Base-by-base conservation (phyloP, 2,797 vertebrate genomes). In the Rachycentron canadum region DNA sequence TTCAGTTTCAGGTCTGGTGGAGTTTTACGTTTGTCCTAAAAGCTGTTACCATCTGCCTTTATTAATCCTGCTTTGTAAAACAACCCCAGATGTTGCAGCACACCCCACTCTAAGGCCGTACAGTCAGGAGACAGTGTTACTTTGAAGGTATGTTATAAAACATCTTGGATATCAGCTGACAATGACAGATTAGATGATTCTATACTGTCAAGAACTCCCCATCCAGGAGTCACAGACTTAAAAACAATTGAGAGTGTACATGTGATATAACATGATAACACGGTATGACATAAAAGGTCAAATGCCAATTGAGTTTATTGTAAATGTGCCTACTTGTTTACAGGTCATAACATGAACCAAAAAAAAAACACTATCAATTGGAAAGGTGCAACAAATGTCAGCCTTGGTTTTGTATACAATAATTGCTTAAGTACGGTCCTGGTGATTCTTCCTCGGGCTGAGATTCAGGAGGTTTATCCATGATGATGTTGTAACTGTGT, bases 41-140 rank as follows among this genome's bases (percentile, higher is more conserved):
- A 23, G 8, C 43, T 23, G 28, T 59, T 53, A 23, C 1, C 1
- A 30, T 63, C 19, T 25, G n/a, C 23, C 56, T 36, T 67, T 36
- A 78, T 56, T 67, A 61, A 61, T 60, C 23, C 62, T 40, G 17
- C 32, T 60, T 38, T 66, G 47, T 10, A 3, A 56, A 16, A 56
- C 3, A 32, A 56, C 14, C 28, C 28, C 26, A 32, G 53, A 32
- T 55, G 61, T 16, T 65, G 38, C 6, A 65, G 60, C 40, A 58
- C 60, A 41, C 52, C n/a, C 26, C 38, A 19, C 30, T 69, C 30
- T 21, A 13, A 49, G 7, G 32, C 12, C 34, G 26, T n/a, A 23
- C 21, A 43, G n/a, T 56, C 41, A 23, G 25, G 62, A 68, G 63
- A 25, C 40, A 12, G 13, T 1, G 17, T 40, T 25, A 41, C 30